Conservation (phyloP, 2,888 invertebrate genomes). For the Megamerina dolium region DNA sequence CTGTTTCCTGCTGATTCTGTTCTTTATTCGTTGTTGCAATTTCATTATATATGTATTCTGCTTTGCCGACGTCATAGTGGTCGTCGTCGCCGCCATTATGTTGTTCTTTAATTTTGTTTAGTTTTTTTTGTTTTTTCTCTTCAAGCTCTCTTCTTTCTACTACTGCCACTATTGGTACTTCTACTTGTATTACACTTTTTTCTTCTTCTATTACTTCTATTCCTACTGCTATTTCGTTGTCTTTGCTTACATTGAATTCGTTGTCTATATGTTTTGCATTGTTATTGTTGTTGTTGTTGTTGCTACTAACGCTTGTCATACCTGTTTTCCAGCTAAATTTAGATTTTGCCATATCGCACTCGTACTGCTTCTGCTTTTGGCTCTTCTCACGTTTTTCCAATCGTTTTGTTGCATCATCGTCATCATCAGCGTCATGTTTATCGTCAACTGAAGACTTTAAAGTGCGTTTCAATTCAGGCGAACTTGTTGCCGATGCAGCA, state of each 20-base stretch:
- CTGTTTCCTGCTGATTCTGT: constrained; percentile 9
- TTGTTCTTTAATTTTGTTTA: too few species aligned
- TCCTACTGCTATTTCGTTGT: constrained; percentile 4
- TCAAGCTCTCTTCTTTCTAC: too few species aligned
- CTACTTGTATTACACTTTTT: background rate
- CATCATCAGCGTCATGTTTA: background rate
- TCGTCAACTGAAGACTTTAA: constrained; percentile 10
- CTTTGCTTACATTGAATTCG: too few species aligned
- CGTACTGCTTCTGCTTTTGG: constrained; percentile 20
- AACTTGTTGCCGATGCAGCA: background rate
- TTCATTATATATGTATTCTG: constrained; percentile 8
- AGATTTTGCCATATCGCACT: constrained; percentile 20
- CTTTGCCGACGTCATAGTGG: constrained; percentile 11
- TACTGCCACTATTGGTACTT: background rate
- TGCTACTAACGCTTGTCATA: constrained; percentile 4
- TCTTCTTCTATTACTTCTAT: background rate
- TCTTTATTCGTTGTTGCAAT: constrained; percentile 7
- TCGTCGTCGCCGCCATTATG: constrained; percentile 6
- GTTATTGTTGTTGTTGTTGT: constrained; percentile 11
- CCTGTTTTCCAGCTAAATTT: constrained; percentile 18
- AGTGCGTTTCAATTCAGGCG: constrained; percentile 6
- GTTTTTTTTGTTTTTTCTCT: too few species aligned
- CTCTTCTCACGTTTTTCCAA: background rate
- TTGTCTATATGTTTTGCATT: too few species aligned
- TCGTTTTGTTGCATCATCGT: constrained; percentile 11